A percentile compares a stretch with the other conserved stretches of the same genome.
Evolutionary conservation across 2,113 vertebrate species (phyloP).

Genomic region (Pagrus major): DNA sequence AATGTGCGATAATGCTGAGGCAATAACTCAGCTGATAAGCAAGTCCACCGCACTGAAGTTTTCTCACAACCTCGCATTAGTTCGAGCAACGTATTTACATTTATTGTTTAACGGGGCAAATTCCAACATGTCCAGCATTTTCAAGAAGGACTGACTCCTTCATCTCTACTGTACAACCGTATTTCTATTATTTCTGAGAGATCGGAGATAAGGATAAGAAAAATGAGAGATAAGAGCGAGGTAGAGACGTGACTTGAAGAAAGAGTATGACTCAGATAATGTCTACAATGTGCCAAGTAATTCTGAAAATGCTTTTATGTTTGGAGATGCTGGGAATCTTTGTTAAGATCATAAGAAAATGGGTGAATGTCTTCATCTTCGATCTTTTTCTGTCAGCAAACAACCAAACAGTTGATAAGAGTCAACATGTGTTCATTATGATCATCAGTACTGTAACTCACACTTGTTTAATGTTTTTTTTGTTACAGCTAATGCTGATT

Average conservation of each 20-base stretch:
- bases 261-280: not conserved
- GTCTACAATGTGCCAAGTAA: not conserved
- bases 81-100: not conserved
- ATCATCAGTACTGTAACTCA: too few relatives aligned
- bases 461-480: too few relatives aligned
- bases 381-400: not conserved
- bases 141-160: not conserved
- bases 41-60: not conserved
- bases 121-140: not conserved
- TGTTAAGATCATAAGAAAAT: not conserved
- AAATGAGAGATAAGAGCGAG: not conserved
- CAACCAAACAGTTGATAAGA: not conserved
- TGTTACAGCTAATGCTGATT: too few relatives aligned
- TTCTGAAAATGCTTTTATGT: not conserved
- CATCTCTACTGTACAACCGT: not conserved
- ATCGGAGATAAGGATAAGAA: not conserved
- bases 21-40: slow-evolving; percentile 51
- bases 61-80: not conserved
- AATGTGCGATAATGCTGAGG: slow-evolving; percentile 60
- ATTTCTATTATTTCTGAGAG: not conserved
- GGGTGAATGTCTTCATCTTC: not conserved
- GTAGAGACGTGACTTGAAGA: not conserved
- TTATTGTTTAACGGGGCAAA: not conserved
- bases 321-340: not conserved
- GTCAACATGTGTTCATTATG: not conserved